A percentile compares a stretch with the other conserved stretches of the same genome.
These are phyloP conservation scores for Acromyrmex heyeri DNA, from an alignment of 1,140 invertebrate genomes.

Conservation along the genomic window DNA sequence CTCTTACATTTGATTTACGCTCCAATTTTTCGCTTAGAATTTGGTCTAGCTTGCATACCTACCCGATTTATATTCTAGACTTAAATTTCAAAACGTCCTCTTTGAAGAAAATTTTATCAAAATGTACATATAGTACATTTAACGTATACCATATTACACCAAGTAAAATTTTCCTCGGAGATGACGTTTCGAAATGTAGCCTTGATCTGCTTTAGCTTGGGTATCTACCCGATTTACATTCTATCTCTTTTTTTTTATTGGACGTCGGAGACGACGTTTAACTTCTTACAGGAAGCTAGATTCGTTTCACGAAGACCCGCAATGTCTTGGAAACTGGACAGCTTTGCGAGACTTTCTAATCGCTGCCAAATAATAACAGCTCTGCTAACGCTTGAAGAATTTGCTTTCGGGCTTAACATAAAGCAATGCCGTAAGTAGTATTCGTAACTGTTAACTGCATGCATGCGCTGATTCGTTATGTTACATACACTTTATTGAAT, in stretches of 20 bases:
- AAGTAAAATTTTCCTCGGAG: too few species aligned
- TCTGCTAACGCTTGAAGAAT: slow-evolving; percentile 78
- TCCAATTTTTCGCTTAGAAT: too few species aligned
- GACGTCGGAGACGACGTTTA: slow-evolving; percentile 36
- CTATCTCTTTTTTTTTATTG: background rate
- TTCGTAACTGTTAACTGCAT: slow-evolving; percentile 45
- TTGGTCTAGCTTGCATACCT: too few species aligned
- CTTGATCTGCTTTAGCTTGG: background rate
- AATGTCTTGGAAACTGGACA: background rate
- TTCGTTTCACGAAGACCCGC: slow-evolving; percentile 19
- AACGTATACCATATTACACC: too few species aligned
- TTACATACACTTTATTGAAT: background rate
- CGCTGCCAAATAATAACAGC: slow-evolving; percentile 70
- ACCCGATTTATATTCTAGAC: too few species aligned
- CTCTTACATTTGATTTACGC: too few species aligned
- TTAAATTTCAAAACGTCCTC: too few species aligned
- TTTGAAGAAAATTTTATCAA: too few species aligned
- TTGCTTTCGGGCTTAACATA: slow-evolving; percentile 78
- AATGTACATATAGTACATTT: too few species aligned
- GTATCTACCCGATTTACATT: background rate
- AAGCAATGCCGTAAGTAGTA: slow-evolving; percentile 80
- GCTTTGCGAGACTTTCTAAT: slow-evolving; percentile 64
- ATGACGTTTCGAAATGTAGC: too few species aligned
- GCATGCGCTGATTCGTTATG: background rate
- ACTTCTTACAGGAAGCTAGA: slow-evolving; percentile 63